These are phyloP conservation scores for Glossophaga mutica DNA, from an alignment of 2,797 vertebrate genomes.

Conservation along the genomic window DNA sequence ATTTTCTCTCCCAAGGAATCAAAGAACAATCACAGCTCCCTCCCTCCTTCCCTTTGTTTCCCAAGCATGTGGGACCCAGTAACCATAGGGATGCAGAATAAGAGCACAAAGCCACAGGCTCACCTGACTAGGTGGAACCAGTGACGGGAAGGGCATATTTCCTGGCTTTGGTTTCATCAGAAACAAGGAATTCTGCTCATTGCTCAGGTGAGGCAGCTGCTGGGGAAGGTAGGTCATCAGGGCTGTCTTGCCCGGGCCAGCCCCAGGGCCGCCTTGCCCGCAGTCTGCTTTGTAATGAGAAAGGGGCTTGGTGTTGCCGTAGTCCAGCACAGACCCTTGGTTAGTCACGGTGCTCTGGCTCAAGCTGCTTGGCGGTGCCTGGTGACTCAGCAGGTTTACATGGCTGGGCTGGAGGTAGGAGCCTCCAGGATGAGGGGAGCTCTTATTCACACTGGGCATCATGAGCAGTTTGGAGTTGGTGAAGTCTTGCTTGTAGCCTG, in stretches of 20 bases:
- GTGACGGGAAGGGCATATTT: constrained; percentile 86
- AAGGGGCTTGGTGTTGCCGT: constrained; percentile 95
- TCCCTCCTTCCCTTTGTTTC: background rate
- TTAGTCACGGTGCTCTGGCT: constrained; percentile 82
- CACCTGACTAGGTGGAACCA: constrained; percentile 91
- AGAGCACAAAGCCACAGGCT: background rate
- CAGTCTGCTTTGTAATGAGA: constrained; percentile 93
- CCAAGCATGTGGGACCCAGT: background rate
- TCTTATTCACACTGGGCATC: constrained; percentile 88
- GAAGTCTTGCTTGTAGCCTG: constrained; percentile 91
- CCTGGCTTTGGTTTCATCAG: constrained; percentile 90
- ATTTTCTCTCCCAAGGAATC: background rate
- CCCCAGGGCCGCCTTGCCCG: constrained; percentile 80
- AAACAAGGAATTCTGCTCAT: constrained; percentile 86
- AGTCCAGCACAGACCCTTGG: constrained; percentile 88
- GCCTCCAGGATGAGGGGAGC: constrained; percentile 89
- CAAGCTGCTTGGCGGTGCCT: constrained; percentile 80
- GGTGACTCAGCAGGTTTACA: constrained; percentile 88
- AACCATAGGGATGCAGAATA: background rate
- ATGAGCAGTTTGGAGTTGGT: constrained; percentile 89
- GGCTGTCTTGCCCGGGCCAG: constrained; percentile 87
- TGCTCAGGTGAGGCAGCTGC: constrained; percentile 81
- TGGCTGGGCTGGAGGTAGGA: constrained; percentile 86
- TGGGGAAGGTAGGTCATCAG: constrained; percentile 87
- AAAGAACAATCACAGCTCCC: background rate